Evolutionary conservation across 1,140 invertebrate species (phyloP), one percentile per base, ranked within the genome.

Genomic region (Drosophila arawakana): DNA sequence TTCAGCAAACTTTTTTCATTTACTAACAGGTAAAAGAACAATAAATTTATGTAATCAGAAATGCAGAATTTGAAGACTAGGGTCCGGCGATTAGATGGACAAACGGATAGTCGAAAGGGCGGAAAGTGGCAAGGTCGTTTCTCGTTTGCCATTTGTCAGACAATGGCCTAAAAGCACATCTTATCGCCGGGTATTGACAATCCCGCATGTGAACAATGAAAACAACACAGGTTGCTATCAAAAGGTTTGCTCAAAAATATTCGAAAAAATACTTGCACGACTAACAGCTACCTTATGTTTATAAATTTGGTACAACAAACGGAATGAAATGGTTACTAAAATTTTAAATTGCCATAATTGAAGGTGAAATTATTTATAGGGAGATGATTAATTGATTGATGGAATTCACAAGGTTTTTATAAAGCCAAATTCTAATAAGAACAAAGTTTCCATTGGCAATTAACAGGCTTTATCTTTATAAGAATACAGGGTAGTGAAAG

Each of bases 1-100:
- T 50, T 49, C n/a, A 30, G 47, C 49, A 68, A 88, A 88, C 49
- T 88, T 86, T 88, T 88, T 74, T 62, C 78, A 86, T 83, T 76
- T 63, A 30, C 37, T n/a, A 43, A 6, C 44, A 43, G 35, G 25
- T 10, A 39, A 60, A 46, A 47, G 34, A 34, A 55, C 25, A 72
- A 72, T 54, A 69, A 73, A 69, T 73, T 59, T 30, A 57, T 39
- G 52, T 66, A 39, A 43, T 50, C 15, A 44, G 18, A 55, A 68
- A 46, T 46, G 44, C 21, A 30, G 37, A 37, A 44, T 25, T 58
- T n/a, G 9, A 21, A 41, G 15, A 49, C 5, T 43, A 43, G n/a
- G 46, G 35, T 43, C 39, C 6, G 18, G 44, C 46, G 52, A 15
- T 21, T 34, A 15, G 37, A 21, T 6, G 25, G 25, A 30, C 25